Base-by-base conservation (phyloP, 2,797 vertebrate genomes). In the Trachops cirrhosus region DNA sequence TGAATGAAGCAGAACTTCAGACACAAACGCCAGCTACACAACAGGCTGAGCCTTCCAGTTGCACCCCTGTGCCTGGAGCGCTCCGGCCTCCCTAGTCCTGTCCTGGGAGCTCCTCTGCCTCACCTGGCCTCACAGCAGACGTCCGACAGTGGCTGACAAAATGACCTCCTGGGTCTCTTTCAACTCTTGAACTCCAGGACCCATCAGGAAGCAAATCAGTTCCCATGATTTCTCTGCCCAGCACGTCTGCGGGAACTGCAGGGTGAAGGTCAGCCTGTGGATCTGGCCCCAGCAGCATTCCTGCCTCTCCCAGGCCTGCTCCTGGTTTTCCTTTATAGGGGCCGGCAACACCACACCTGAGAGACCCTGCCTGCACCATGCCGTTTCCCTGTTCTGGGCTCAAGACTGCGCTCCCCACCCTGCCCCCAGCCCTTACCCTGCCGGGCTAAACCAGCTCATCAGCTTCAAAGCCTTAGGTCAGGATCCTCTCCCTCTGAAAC, bases 61-160 rank as follows among this genome's bases (percentile, higher is more conserved):
- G 59, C 0, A 3, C 12, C 24, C 39, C 46, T 0, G 0, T 0
- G 39, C 73, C 22, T 39, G 34, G 22, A 59, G 41, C 0, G 5
- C 11, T 19, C 26, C 0, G 57, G 37, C 9, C 50, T 46, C 34
- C 2, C 1, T 0, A 24, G 34, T 12, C 19, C 46, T 39, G 4
- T 54, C 77, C 44, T 8, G 16, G 37, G 57, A 59, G 86, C 39
- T 9, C 68, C 84, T 48, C 82, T 82, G 18, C 34, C 64, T 89
- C 67, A 41, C 15, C 50, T 22, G 44, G 9, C 19, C 32, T 78
- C n/a, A 11, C 0, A 0, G 41, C 11, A 73, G 67, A 37, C 37
- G 80, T 21, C 74, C 50, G 22, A 77, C 24, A 48, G 22, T 18
- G 16, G 54, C 5, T 44, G 71, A 73, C 46, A 62, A 34, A 54